Evolutionary conservation across 2,113 vertebrate genomes (phyloP).

Genomic region (Campylomormyrus numenius): DNA sequence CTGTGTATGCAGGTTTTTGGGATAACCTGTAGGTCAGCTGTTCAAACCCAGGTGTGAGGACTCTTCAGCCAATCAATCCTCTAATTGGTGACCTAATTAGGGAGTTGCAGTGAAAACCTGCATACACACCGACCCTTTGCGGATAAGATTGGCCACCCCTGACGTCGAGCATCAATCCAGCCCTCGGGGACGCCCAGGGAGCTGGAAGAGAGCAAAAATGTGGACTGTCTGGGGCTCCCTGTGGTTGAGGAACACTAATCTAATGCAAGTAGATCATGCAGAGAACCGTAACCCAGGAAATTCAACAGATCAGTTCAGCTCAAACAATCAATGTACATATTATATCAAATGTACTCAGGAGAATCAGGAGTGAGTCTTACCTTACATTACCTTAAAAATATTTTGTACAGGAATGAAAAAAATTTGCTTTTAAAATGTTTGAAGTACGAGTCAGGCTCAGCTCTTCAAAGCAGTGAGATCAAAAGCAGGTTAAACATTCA

Average conservation of each 20-base stretch:
- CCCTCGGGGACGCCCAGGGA: neutral
- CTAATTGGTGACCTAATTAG: too few species aligned
- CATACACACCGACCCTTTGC: too few species aligned
- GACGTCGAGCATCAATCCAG: neutral
- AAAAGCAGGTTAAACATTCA: neutral
- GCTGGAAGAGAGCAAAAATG: neutral
- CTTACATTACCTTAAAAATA: neutral
- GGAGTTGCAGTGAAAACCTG: too few species aligned
- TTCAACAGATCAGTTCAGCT: neutral
- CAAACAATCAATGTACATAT: neutral
- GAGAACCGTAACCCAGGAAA: neutral
- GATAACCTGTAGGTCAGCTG: too few species aligned
- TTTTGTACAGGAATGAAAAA: neutral
- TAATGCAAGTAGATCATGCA: neutral
- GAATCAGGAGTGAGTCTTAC: neutral
- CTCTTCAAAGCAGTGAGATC: neutral
- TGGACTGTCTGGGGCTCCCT: neutral
- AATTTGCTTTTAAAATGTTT: neutral
- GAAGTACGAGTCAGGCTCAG: neutral
- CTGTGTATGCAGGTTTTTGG: too few species aligned
- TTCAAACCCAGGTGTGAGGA: too few species aligned
- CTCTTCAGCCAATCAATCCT: too few species aligned
- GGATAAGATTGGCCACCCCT: neutral
- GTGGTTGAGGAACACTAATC: neutral
- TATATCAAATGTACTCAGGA: neutral